Conservation (phyloP, 2,888 invertebrate genomes). For the Keiferia lycopersicella region DNA sequence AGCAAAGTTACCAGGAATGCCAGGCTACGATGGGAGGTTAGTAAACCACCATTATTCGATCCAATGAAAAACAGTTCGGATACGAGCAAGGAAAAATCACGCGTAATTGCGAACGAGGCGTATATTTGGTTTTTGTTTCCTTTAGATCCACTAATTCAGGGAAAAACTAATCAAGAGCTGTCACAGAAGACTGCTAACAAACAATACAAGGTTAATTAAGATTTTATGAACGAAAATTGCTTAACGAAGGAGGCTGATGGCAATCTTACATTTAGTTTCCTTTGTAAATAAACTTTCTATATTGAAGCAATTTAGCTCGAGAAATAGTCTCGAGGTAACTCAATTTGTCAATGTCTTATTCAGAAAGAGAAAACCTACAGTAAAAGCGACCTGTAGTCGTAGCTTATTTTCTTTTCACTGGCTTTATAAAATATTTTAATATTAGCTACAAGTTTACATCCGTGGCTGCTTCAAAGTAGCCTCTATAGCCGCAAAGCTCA, state of each 20-base stretch:
- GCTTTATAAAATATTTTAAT: neutral
- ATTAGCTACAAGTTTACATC: too few species aligned
- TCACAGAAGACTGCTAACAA: constrained; percentile 1
- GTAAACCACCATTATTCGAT: too few species aligned
- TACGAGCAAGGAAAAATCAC: constrained; percentile 4
- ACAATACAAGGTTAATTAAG: constrained; percentile 10
- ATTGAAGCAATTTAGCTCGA: constrained; percentile 15
- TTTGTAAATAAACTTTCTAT: constrained; percentile 14
- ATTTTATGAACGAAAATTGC: constrained; percentile 1
- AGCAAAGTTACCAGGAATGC: too few species aligned
- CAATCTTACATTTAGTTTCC: neutral
- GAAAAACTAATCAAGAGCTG: constrained; percentile 2
- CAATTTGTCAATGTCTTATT: constrained; percentile 22
- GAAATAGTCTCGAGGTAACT: constrained; percentile 11
- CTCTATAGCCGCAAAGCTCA: too few species aligned
- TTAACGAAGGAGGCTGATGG: neutral
- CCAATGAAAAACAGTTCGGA: neutral
- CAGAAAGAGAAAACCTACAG: neutral
- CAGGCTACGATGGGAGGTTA: too few species aligned
- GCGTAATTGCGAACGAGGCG: neutral
- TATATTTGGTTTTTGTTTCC: neutral
- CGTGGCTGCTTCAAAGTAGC: too few species aligned
- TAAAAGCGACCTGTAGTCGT: neutral
- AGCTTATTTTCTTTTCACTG: neutral
- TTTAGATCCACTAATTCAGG: neutral